Evolutionary conservation across 1,140 invertebrate genomes (phyloP).

Genomic region (Wasmannia auropunctata): DNA sequence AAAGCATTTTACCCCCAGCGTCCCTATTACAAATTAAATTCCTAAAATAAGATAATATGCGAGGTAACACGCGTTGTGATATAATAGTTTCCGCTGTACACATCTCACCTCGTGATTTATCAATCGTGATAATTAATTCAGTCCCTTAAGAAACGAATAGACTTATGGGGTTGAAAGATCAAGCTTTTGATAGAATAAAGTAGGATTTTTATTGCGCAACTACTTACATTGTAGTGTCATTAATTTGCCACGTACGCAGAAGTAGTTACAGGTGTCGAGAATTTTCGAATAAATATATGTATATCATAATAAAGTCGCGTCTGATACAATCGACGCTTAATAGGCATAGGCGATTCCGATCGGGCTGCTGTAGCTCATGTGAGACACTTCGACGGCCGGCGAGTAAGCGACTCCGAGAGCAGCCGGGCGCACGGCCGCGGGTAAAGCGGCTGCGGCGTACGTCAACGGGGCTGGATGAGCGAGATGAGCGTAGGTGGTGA

Average conservation of each 20-base stretch:
- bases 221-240: not conserved
- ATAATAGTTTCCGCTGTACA: not conserved
- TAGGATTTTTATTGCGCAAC: constrained; percentile 16
- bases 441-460: constrained; percentile 65
- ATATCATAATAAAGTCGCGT: not conserved
- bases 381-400: constrained; percentile 88
- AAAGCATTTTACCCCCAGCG: not conserved
- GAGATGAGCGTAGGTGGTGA: constrained; percentile 69
- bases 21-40: not conserved
- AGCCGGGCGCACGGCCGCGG: constrained; percentile 62
- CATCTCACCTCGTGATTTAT: not conserved
- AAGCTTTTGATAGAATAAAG: not conserved
- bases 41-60: not conserved
- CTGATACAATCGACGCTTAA: constrained; percentile 33
- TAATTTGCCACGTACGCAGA: not conserved
- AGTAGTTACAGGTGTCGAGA: not conserved
- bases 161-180: not conserved
- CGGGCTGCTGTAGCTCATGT: constrained; percentile 88
- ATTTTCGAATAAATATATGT: not conserved
- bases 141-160: not conserved
- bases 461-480: constrained; percentile 72
- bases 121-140: not conserved
- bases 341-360: constrained; percentile 84
- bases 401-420: constrained; percentile 85
- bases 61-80: not conserved